phyloP scores from a whole-genome alignment of 2,113 vertebrate genomes.

The Atractosteus spatula region DNA sequence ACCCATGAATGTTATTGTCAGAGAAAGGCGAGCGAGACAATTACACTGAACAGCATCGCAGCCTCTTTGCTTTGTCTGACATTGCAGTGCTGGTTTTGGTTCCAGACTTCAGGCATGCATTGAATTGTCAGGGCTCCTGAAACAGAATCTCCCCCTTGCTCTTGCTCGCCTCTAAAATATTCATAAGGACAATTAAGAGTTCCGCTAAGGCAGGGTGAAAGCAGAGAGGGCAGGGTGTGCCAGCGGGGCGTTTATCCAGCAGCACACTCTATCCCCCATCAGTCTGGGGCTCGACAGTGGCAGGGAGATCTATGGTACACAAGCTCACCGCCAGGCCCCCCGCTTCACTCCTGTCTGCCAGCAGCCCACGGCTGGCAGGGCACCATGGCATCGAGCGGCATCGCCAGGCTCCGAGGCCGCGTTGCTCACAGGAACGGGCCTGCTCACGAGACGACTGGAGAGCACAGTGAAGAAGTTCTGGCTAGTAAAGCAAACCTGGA shows the following conservation, averaged over 20 bases:
- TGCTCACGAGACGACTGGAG: too few relatives aligned
- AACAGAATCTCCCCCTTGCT: slow-evolving; percentile 59
- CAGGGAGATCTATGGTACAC: slow-evolving; percentile 32
- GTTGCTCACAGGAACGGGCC: too few relatives aligned
- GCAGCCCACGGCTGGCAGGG: slow-evolving; percentile 40
- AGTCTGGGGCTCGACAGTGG: slow-evolving; percentile 51
- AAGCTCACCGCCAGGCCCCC: slow-evolving; percentile 56
- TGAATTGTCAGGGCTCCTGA: slow-evolving; percentile 66
- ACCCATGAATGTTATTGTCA: too few relatives aligned
- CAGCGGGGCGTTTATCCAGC: slow-evolving; percentile 58
- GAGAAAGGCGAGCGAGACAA: neutral
- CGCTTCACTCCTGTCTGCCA: slow-evolving; percentile 55
- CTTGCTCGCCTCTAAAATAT: slow-evolving; percentile 72
- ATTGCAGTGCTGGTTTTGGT: neutral
- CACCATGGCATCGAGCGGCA: slow-evolving; percentile 36
- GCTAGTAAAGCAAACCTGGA: too few relatives aligned
- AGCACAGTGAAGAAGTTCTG: too few relatives aligned
- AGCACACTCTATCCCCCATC: slow-evolving; percentile 60
- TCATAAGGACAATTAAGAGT: slow-evolving; percentile 77
- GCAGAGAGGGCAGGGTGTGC: slow-evolving; percentile 62
- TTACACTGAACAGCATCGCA: neutral
- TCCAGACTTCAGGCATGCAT: neutral
- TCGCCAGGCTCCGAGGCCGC: slow-evolving; percentile 32
- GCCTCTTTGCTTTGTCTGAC: neutral
- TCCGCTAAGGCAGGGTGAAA: slow-evolving; percentile 65